Conservation (phyloP, 2,797 vertebrate species). For the Myripristis jacobus region DNA sequence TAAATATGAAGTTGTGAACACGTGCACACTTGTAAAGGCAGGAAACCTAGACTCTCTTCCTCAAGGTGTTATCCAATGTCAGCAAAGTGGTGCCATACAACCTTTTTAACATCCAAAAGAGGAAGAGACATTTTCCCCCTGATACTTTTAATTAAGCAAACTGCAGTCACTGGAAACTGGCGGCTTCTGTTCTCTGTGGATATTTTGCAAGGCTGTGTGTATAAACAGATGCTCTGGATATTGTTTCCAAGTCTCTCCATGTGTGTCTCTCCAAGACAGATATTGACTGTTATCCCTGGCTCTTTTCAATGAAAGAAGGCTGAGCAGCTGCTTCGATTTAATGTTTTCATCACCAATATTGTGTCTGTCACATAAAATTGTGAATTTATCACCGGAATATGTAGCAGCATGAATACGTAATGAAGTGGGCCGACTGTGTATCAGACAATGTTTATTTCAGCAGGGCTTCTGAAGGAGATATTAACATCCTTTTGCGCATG, state of each 20-base stretch:
- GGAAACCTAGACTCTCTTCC: neutral
- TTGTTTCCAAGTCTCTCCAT: conserved; percentile 1
- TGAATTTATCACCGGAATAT: conserved; percentile 45
- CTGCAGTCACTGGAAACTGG: neutral
- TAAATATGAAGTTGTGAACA: conserved; percentile 3
- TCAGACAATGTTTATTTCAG: conserved; percentile 34
- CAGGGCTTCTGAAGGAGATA: conserved; percentile 2
- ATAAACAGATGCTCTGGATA: conserved; percentile 43
- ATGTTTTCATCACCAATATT: conserved; percentile 46
- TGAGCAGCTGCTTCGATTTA: conserved; percentile 60
- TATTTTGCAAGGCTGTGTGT: conserved; percentile 5
- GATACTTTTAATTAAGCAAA: neutral
- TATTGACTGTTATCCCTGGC: conserved; percentile 27
- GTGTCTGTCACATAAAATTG: conserved; percentile 51
- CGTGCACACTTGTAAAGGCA: neutral
- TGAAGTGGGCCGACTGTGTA: conserved; percentile 10
- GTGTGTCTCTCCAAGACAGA: conserved; percentile 9
- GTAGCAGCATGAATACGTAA: conserved; percentile 45
- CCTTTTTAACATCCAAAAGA: conserved; percentile 8
- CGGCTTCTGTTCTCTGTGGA: conserved; percentile 23
- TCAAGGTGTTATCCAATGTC: neutral
- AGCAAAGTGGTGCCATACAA: conserved; percentile 8
- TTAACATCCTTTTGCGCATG: neutral
- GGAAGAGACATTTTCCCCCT: conserved; percentile 1
- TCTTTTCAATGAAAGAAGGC: conserved; percentile 27